A percentile compares a stretch with the other conserved stretches of the same genome.
phyloP scores from a whole-genome alignment of 2,888 invertebrate species.

The Drepanosiphum platanoidis region DNA sequence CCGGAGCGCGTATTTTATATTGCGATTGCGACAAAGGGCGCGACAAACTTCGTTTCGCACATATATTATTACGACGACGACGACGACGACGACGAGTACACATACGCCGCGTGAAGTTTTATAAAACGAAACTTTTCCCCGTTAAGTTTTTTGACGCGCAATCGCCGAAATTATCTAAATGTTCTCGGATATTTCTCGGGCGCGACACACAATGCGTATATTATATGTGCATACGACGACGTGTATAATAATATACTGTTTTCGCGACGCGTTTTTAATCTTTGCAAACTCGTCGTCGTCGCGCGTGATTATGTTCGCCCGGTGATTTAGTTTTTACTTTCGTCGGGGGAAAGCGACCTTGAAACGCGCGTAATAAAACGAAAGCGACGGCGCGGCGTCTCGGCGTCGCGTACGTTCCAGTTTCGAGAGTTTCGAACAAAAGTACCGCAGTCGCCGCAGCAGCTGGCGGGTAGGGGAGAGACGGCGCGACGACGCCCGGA shows the following conservation, averaged over 20 bases:
- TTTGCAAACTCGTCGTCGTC: neutral
- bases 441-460: no score
- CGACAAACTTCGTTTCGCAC: conserved; percentile 20
- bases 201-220: neutral
- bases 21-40: neutral
- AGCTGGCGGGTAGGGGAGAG: no score
- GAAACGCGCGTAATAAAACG: no score
- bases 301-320: neutral
- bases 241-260: neutral
- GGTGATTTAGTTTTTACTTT: neutral
- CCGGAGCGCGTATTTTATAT: neutral
- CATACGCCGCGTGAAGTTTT: neutral
- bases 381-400: no score
- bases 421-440: no score
- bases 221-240: no score
- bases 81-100: no score
- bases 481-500: no score
- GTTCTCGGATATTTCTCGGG: neutral
- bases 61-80: no score
- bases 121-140: conserved; percentile 2
- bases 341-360: neutral
- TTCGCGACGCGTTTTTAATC: neutral
- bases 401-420: no score
- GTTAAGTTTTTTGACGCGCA: conserved; percentile 34
- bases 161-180: neutral